Conservation (phyloP, 2,113 vertebrate species). For the Elachura formosa region DNA sequence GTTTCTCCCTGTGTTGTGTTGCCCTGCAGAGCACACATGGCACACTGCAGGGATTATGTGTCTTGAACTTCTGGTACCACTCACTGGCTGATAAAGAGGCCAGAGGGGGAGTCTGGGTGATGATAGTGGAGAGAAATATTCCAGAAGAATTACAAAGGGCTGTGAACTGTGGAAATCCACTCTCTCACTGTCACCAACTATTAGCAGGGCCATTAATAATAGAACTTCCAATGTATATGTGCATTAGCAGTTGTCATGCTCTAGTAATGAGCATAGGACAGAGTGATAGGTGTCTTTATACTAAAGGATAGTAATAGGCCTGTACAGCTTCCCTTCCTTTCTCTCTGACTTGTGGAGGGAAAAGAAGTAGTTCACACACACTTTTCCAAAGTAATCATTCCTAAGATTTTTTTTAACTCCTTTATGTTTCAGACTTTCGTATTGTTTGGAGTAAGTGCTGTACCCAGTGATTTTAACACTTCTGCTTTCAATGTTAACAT, state of each 20-base stretch:
- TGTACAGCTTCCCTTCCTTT: neutral
- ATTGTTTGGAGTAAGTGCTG: neutral
- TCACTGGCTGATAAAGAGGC: conserved; percentile 69
- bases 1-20: neutral
- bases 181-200: conserved; percentile 55
- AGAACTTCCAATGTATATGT: neutral
- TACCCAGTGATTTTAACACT: neutral
- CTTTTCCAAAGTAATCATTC: neutral
- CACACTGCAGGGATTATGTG: conserved; percentile 1
- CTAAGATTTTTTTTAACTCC: neutral
- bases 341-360: neutral
- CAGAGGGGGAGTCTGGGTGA: conserved; percentile 54
- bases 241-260: neutral
- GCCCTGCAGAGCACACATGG: neutral
- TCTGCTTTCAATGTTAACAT: neutral
- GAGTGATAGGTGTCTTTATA: neutral
- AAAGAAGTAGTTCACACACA: neutral
- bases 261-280: neutral
- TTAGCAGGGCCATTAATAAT: conserved; percentile 54
- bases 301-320: neutral
- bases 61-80: conserved; percentile 64
- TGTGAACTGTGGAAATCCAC: conserved; percentile 62
- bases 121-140: conserved; percentile 64
- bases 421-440: neutral
- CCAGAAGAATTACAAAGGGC: conserved; percentile 54